phyloP scores from a whole-genome alignment of 2,888 invertebrate genomes.

The Acleris laterana region DNA sequence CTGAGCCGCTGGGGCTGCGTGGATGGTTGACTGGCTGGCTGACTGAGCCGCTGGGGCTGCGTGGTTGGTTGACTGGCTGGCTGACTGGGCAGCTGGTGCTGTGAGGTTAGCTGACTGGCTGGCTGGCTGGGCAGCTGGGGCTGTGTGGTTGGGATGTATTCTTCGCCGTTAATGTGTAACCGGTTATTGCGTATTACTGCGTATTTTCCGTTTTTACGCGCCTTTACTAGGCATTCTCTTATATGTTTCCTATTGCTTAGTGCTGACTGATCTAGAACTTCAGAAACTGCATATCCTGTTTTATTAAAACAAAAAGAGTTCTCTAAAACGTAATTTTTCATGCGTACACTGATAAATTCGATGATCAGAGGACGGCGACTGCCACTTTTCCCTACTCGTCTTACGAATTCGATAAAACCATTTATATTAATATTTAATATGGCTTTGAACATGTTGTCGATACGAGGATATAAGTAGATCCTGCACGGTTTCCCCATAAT shows the following conservation, averaged over 20 bases:
- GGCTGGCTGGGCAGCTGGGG: background rate
- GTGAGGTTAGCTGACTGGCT: background rate
- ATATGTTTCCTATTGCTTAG: background rate
- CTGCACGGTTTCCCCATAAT: too few species aligned
- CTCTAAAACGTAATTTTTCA: too few species aligned
- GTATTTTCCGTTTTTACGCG: background rate
- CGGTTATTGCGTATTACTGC: background rate
- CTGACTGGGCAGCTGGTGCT: background rate
- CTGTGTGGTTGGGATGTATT: background rate
- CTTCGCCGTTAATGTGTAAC: background rate
- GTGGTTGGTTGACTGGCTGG: too few species aligned
- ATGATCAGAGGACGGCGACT: too few species aligned
- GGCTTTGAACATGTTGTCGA: too few species aligned
- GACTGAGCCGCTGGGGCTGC: too few species aligned
- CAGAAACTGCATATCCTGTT: background rate
- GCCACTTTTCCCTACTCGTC: too few species aligned
- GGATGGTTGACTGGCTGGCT: background rate
- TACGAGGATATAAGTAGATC: too few species aligned
- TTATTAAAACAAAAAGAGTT: background rate
- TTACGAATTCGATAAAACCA: too few species aligned
- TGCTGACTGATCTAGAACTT: conserved; percentile 1
- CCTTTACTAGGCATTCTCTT: conserved; percentile 2
- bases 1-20: too few species aligned
- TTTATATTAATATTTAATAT: too few species aligned
- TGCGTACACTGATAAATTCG: too few species aligned